Base-by-base conservation (phyloP, 2,113 vertebrate species). In the Colistium nudipinnis region DNA sequence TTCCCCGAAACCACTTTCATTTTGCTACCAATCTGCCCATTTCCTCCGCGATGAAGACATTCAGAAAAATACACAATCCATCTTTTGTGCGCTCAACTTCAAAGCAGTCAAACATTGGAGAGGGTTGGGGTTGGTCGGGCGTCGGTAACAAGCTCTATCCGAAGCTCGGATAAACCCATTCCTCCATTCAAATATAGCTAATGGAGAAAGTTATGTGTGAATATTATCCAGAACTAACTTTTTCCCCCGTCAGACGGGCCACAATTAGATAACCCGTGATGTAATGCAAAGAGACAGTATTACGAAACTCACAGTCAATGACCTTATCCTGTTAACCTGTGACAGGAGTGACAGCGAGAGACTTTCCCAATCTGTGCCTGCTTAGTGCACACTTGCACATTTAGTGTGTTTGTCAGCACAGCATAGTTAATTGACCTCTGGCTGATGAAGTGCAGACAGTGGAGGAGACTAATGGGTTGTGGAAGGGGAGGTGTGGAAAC, bases 401-500 rank as follows among this genome's bases (percentile, higher is more conserved):
- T 73, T 61, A 67, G 22, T 43, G 65, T 66, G 41, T 81, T 70
- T 79, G 60, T 71, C 59, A 75, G 72, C 80, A 62, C 45, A 53
- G 36, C 57, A 74, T 56, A 76, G 45, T 61, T 81, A 59, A 76
- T 71, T 82, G 84, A 83, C 85, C 68, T 70, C 41, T 66, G 61
- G 72, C 56, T 76, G 73, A 77, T 76, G 69, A 74, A 80, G 68
- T 80, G 64, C 39, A 74, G 64, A 72, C 60, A 73, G 53, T 31
- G 30, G 54, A 39, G 51, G 45, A 59, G 67, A 72, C 65, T 73
- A 76, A 73, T 71, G 36, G 69, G 47, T 75, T 48, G 62, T 20
- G 56, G 61, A 65, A 70, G 57, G 67, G 38, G 56, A 74, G 62
- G 60, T 33, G 49, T 51, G 44, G 35, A 62, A 22, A 13, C 2